Conservation (phyloP, 2,113 vertebrate species). For the Jaculus jaculus region DNA sequence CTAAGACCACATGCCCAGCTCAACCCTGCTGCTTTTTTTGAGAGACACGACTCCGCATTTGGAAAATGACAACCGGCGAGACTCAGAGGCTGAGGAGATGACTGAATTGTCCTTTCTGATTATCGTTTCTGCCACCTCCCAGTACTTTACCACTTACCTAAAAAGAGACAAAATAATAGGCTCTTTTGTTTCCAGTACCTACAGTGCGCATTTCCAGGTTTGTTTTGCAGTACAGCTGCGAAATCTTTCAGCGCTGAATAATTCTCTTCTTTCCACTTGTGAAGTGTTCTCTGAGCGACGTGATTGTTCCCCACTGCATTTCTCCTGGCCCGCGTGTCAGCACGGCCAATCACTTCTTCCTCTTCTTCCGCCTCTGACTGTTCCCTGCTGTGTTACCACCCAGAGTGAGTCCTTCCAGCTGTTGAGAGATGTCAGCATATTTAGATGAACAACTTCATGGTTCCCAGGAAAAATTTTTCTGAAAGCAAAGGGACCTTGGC, state of each 20-base stretch:
- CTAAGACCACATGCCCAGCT: background rate
- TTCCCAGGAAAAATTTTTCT: conserved; percentile 45
- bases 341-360: conserved; percentile 61
- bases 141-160: conserved; percentile 73
- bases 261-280: conserved; percentile 71
- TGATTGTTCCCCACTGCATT: conserved; percentile 59
- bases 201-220: conserved; percentile 73
- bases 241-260: conserved; percentile 64
- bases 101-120: conserved; percentile 64
- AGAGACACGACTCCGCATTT: background rate
- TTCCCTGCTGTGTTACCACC: conserved; percentile 67
- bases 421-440: conserved; percentile 64
- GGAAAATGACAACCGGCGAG: conserved; percentile 51
- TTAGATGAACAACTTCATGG: conserved; percentile 41
- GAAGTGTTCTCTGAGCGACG: conserved; percentile 61
- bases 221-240: conserved; percentile 72
- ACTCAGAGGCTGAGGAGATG: conserved; percentile 48
- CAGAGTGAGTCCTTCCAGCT: conserved; percentile 60
- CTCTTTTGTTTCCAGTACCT: conserved; percentile 69
- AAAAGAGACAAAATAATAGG: conserved; percentile 75
- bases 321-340: conserved; percentile 48
- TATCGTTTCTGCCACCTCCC: conserved; percentile 60
- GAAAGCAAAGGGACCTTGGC: background rate
- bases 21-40: background rate
- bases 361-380: conserved; percentile 53